Evolutionary conservation across 2,113 vertebrate genomes (phyloP).

Genomic region (Hippopotamus amphibius): DNA sequence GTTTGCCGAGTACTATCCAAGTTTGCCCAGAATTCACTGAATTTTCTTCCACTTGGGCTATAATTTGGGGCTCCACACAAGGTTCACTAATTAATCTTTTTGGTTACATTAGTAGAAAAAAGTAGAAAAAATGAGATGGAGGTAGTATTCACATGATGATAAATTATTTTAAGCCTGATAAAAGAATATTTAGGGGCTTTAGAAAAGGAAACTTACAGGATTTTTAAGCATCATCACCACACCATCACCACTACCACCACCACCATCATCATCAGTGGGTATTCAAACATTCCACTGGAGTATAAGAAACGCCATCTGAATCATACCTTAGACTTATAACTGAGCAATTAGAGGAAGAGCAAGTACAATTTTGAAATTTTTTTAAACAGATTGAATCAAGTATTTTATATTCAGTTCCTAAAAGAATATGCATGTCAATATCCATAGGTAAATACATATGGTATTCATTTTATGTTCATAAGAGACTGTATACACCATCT

Average conservation of each 20-base stretch:
- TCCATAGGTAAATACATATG: neutral
- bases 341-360: neutral
- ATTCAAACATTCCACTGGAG: neutral
- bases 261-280: neutral
- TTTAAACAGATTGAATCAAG: neutral
- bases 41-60: neutral
- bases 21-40: neutral
- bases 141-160: neutral
- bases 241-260: neutral
- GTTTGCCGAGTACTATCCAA: neutral
- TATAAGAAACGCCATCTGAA: neutral
- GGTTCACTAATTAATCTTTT: neutral
- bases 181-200: neutral
- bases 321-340: neutral
- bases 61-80: neutral
- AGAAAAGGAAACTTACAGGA: neutral
- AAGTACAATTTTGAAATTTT: conserved; percentile 23
- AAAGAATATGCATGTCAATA: neutral
- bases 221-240: neutral
- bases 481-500: neutral
- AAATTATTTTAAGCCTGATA: neutral
- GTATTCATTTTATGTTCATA: neutral
- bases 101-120: neutral
- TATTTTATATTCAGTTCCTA: neutral
- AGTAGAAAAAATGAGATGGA: neutral